Base-by-base conservation (phyloP, 2,888 invertebrate genomes). In the Drosophila robusta region DNA sequence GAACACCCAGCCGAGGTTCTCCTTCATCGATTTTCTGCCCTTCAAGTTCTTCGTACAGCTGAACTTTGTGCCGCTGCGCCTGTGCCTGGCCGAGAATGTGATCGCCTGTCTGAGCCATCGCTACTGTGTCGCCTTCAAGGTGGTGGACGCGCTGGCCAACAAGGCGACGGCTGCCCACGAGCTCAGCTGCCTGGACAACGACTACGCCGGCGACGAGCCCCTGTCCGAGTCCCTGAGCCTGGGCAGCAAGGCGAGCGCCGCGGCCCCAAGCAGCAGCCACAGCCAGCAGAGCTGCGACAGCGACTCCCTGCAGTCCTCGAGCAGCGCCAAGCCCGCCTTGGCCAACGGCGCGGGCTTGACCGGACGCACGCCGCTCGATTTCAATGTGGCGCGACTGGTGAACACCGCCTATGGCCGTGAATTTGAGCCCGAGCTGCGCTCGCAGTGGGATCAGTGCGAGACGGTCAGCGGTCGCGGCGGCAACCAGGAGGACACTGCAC, bases 1-100 rank as follows among this genome's bases (percentile, higher is more conserved):
- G 78, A 94, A 94, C 46, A 95, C 95, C 1, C 95, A 94, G 82
- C 90, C 90, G 3, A 78, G 92, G 6, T 93, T 95, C 74, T 94
- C 94, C 68, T 96, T 95, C 82, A 93, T 95, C 47, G 96, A 96
- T 87, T 95, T 96, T 86, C 94, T 95, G 75, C 95, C 95, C 51
- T 92, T 94, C 68, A 94, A 95, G 34, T 93, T 96, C 84, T 93
- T 94, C 45, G 91, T 96, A 2, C 94, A 95, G 76, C 92, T 96
- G 50, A 93, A 94, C 61, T 95, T 96, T 89, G 87, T 92, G 16
- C 95, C 95, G 4, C 90, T 92, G 2, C 93, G 94, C 60, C 91
- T 96, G 49, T 93, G 93, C 36, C 91, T 96, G 46, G 94, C 94
- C 34, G 96, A 96, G 88, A 95, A 96, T 90, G 95, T 95, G 65